phyloP scores from a whole-genome alignment of 2,888 invertebrate species.

The Sialis fuliginosa region DNA sequence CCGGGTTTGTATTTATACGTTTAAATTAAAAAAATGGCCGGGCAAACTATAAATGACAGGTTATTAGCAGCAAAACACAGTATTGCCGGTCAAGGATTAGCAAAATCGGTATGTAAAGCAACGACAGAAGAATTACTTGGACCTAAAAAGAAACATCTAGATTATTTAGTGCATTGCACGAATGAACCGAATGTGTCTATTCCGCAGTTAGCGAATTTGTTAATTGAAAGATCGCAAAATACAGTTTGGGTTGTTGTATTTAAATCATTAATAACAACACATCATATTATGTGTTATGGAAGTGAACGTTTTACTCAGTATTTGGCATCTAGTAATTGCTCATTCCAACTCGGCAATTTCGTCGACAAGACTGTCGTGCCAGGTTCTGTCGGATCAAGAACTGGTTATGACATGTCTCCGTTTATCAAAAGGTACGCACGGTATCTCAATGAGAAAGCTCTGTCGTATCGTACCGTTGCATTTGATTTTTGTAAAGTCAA shows the following conservation, averaged over 20 bases:
- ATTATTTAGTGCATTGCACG: slow-evolving; percentile 98
- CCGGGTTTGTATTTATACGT: not conserved
- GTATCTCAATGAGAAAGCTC: slow-evolving; percentile 97
- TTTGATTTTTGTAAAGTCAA: slow-evolving; percentile 99
- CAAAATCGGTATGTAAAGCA: slow-evolving; percentile 99
- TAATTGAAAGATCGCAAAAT: slow-evolving; percentile 96
- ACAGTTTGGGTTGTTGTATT: slow-evolving; percentile 98
- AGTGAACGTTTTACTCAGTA: slow-evolving; percentile 99
- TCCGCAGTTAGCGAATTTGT: slow-evolving; percentile 95
- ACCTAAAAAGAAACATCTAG: slow-evolving; percentile 99
- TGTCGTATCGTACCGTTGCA: slow-evolving; percentile 95
- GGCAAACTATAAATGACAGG: slow-evolving; percentile 97
- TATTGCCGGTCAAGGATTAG: slow-evolving; percentile 97
- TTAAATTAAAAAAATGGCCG: slow-evolving; percentile 45
- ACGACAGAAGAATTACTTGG: slow-evolving; percentile 99
- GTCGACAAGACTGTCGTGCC: slow-evolving; percentile 95
- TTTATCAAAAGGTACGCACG: slow-evolving; percentile 97
- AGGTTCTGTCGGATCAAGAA: slow-evolving; percentile 58
- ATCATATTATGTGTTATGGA: slow-evolving; percentile 98
- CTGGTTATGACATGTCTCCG: slow-evolving; percentile 95
- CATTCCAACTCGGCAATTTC: slow-evolving; percentile 95
- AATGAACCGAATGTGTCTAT: slow-evolving; percentile 99
- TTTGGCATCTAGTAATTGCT: slow-evolving; percentile 97
- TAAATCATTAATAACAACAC: slow-evolving; percentile 95
- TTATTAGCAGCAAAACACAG: slow-evolving; percentile 96